phyloP scores from a whole-genome alignment of 1,140 invertebrate genomes.

The Ostrea denselamellosa region DNA sequence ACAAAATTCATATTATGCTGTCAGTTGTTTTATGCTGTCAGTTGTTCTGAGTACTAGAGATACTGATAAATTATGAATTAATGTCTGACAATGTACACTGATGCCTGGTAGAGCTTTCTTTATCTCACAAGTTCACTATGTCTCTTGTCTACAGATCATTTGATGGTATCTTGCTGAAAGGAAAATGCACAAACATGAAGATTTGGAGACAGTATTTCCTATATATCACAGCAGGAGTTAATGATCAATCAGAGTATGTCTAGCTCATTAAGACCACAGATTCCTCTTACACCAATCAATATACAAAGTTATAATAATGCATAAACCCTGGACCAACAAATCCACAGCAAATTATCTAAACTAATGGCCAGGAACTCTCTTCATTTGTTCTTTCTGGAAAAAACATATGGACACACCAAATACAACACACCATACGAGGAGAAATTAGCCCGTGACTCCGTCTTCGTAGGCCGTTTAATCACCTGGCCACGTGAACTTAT shows the following conservation, averaged over 20 bases:
- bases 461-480: not conserved
- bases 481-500: slow-evolving; percentile 29
- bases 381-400: not conserved
- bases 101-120: not conserved
- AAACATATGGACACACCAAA: not conserved
- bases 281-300: slow-evolving; percentile 12
- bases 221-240: not conserved
- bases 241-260: not conserved
- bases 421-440: not conserved
- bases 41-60: not conserved
- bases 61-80: not conserved
- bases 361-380: not conserved
- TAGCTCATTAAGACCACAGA: not conserved
- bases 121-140: not conserved
- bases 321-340: not conserved
- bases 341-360: not conserved
- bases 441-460: not conserved
- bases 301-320: not conserved
- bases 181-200: not conserved
- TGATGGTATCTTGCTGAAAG: not conserved
- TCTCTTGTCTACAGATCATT: not conserved
- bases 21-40: not conserved
- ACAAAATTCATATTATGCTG: too few species aligned
- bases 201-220: not conserved
- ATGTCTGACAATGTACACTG: not conserved